Conservation (phyloP, 2,888 invertebrate species). For the Philereme vetulata region DNA sequence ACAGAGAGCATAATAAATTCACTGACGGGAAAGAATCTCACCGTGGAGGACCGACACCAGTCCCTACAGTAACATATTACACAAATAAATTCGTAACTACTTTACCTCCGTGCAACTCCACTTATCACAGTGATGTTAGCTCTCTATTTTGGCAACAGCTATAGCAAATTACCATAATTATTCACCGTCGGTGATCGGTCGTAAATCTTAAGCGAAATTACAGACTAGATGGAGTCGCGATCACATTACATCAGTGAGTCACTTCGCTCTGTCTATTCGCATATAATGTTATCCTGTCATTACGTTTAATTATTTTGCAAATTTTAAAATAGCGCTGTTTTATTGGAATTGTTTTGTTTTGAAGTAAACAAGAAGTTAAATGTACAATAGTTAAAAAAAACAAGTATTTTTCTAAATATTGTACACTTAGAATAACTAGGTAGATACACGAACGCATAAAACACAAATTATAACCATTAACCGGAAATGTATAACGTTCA, state of each 20-base stretch:
- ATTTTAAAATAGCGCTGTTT: slow-evolving; percentile 13
- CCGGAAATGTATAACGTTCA: too few relatives aligned
- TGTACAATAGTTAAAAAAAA: too few relatives aligned
- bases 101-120: slow-evolving; percentile 36
- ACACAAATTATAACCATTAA: too few relatives aligned
- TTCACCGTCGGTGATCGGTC: slow-evolving; percentile 61
- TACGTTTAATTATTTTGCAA: slow-evolving; percentile 30
- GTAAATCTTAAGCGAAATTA: slow-evolving; percentile 74
- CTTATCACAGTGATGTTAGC: slow-evolving; percentile 54
- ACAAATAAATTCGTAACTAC: slow-evolving; percentile 38
- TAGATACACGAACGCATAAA: too few relatives aligned
- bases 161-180: slow-evolving; percentile 70
- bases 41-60: slow-evolving; percentile 8
- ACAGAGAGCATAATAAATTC: slow-evolving; percentile 19
- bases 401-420: too few relatives aligned
- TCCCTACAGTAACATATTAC: slow-evolving; percentile 24
- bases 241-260: slow-evolving; percentile 65
- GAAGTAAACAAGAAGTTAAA: too few relatives aligned
- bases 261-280: slow-evolving; percentile 38
- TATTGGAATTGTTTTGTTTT: slow-evolving; percentile 7
- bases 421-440: too few relatives aligned
- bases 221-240: slow-evolving; percentile 61
- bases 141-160: slow-evolving; percentile 72
- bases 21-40: slow-evolving; percentile 19
- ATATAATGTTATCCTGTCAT: slow-evolving; percentile 18